These are phyloP conservation scores for Danio choprae DNA, from an alignment of 2,797 vertebrate genomes.

Conservation along the genomic window DNA sequence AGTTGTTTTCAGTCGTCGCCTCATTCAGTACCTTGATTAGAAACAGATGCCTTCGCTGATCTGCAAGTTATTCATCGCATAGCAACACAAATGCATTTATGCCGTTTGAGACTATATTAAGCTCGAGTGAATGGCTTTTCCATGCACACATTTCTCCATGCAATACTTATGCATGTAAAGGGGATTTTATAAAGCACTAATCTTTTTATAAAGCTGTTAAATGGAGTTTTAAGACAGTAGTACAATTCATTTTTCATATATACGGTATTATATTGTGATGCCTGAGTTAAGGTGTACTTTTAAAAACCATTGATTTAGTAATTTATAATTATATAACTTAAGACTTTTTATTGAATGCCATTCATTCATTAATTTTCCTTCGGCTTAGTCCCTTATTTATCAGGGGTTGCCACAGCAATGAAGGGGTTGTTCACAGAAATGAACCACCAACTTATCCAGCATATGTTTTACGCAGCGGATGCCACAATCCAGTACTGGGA, in stretches of 20 bases:
- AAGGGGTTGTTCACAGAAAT: no score
- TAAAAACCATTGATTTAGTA: background rate
- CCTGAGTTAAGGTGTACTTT: background rate
- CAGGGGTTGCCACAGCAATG: no score
- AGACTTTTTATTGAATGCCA: no score
- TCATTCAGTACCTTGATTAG: constrained; percentile 44
- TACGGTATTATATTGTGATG: background rate
- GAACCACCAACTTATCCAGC: no score
- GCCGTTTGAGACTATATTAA: constrained; percentile 36
- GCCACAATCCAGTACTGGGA: no score
- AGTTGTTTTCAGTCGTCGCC: constrained; percentile 25
- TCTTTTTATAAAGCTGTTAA: background rate
- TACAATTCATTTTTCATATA: background rate
- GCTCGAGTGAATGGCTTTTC: constrained; percentile 21
- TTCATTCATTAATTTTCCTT: no score
- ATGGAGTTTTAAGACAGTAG: background rate
- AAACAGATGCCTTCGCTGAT: constrained; percentile 43
- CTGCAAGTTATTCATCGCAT: constrained; percentile 33
- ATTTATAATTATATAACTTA: background rate
- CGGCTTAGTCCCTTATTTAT: no score
- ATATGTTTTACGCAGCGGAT: no score
- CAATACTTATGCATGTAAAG: background rate
- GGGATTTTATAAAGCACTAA: background rate
- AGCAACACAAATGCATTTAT: constrained; percentile 46
- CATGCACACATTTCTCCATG: background rate